Evolutionary conservation across 2,888 invertebrate species (phyloP).

Genomic region (Pollenia labialis): DNA sequence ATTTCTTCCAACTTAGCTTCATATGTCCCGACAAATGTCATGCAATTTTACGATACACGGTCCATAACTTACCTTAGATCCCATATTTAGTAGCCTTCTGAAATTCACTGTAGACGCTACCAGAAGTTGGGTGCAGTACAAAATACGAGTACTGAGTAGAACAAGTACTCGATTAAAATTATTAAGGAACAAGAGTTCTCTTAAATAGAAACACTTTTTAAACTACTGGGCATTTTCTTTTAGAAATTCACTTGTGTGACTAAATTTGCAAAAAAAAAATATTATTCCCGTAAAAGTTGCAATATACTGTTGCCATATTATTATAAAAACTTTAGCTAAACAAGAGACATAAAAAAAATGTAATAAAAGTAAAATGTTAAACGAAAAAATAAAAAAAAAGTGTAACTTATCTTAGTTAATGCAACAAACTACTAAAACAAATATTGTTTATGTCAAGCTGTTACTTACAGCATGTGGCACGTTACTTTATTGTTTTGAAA

Average conservation of each 20-base stretch:
- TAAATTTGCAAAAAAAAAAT: background rate
- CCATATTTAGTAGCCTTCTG: no score
- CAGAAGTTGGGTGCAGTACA: no score
- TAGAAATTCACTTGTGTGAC: background rate
- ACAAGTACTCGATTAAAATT: no score
- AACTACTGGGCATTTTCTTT: no score
- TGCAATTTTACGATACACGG: no score
- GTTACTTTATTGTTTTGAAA: constrained; percentile 59
- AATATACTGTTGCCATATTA: constrained; percentile 46
- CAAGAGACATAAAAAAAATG: background rate
- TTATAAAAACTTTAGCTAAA: constrained; percentile 19
- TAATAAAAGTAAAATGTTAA: constrained; percentile 21
- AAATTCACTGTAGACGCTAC: no score
- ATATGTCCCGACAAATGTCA: no score
- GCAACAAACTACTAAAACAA: constrained; percentile 52
- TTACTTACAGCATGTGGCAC: constrained; percentile 64
- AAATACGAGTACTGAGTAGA: no score
- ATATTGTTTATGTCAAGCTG: constrained; percentile 64
- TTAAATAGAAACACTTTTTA: no score
- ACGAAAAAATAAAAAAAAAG: background rate
- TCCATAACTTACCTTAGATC: no score
- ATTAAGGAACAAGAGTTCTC: no score
- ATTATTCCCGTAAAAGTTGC: constrained; percentile 3
- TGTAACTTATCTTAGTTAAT: constrained; percentile 55
- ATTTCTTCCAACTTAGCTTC: no score